Percentiles rank a stretch among this genome's conserved stretches.
Evolutionary conservation across 2,797 vertebrate genomes (phyloP).

Genomic region (Sebastes miniatus): DNA sequence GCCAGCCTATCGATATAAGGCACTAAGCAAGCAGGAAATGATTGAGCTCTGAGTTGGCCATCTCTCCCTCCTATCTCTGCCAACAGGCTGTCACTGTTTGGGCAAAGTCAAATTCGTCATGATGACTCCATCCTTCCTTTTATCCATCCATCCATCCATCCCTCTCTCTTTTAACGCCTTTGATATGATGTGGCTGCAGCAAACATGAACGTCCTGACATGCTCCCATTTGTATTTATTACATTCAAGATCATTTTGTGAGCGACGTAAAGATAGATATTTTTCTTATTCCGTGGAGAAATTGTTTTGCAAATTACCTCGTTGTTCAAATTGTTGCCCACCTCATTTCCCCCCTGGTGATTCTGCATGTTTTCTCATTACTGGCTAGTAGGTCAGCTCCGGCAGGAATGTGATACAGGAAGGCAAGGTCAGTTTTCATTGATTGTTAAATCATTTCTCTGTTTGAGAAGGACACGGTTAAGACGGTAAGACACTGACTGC

Average conservation of each 20-base stretch:
- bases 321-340: background rate
- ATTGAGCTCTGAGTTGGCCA: slow-evolving; percentile 41
- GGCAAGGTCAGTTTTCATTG: slow-evolving; percentile 67
- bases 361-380: slow-evolving; percentile 37
- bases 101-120: slow-evolving; percentile 53
- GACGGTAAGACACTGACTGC: slow-evolving; percentile 51
- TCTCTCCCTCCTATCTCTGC: slow-evolving; percentile 45
- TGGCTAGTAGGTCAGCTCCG: slow-evolving; percentile 34
- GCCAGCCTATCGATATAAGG: slow-evolving; percentile 32
- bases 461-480: slow-evolving; percentile 53
- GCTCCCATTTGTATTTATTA: background rate
- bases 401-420: slow-evolving; percentile 68
- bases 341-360: slow-evolving; percentile 1
- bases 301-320: background rate
- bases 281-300: background rate
- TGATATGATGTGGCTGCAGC: slow-evolving; percentile 22
- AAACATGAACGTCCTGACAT: background rate
- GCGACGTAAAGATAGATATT: background rate
- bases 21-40: slow-evolving; percentile 44
- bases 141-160: slow-evolving; percentile 36
- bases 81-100: slow-evolving; percentile 63
- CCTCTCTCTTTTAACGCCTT: slow-evolving; percentile 21
- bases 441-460: slow-evolving; percentile 70
- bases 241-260: background rate
- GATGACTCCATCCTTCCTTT: slow-evolving; percentile 58